Evolutionary conservation across 2,113 vertebrate genomes (phyloP).

Genomic region (Dryoscopus gambensis): DNA sequence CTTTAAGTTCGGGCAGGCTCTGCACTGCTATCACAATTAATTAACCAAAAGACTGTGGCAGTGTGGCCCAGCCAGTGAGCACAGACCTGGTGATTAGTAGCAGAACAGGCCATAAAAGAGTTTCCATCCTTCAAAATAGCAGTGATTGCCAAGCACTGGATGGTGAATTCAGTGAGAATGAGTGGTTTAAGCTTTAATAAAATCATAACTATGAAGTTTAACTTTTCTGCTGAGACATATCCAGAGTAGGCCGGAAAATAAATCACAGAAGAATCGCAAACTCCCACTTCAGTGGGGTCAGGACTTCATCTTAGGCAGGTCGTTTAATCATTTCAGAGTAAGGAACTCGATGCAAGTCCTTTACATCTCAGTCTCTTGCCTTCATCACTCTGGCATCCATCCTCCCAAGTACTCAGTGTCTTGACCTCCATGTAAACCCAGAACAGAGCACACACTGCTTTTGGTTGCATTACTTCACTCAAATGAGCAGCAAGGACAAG

Average conservation of each 20-base stretch:
- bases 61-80: neutral
- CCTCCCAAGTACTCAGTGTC: neutral
- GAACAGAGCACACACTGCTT: neutral
- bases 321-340: constrained; percentile 13
- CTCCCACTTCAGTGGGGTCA: neutral
- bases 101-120: neutral
- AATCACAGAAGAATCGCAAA: constrained; percentile 33
- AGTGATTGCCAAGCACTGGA: constrained; percentile 16
- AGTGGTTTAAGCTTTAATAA: neutral
- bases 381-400: neutral
- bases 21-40: neutral
- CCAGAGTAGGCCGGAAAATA: neutral
- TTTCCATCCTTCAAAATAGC: constrained; percentile 27
- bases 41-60: neutral
- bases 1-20: neutral
- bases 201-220: neutral
- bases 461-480: neutral
- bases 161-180: neutral
- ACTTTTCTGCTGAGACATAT: constrained; percentile 5
- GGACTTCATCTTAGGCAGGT: neutral
- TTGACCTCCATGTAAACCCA: neutral
- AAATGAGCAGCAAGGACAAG: neutral
- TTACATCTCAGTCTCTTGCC: neutral
- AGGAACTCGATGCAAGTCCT: neutral
- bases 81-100: neutral